A percentile compares a stretch with the other conserved stretches of the same genome.
Evolutionary conservation across 2,113 vertebrate species (phyloP).

Genomic region (Rostratula benghalensis): DNA sequence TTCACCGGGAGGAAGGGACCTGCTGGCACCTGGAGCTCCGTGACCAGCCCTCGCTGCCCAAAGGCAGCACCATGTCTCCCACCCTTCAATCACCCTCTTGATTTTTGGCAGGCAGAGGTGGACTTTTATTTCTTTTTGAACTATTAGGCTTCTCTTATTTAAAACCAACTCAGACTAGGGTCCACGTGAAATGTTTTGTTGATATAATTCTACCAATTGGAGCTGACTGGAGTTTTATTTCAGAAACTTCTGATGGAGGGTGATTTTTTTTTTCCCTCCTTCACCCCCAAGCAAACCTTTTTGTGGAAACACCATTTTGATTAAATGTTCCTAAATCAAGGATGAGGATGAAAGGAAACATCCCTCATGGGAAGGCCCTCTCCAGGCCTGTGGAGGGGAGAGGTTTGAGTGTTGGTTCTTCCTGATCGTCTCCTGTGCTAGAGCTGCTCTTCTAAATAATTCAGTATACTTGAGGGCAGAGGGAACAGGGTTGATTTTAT

Average conservation of each 20-base stretch:
- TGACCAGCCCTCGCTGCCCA: fast-evolving
- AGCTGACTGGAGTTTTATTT: background rate
- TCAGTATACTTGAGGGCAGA: background rate
- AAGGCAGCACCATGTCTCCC: background rate
- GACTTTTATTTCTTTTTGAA: background rate
- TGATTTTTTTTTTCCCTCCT: background rate
- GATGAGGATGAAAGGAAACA: background rate
- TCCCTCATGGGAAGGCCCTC: background rate
- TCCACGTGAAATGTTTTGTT: background rate
- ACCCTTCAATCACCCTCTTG: background rate
- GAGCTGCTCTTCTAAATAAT: background rate
- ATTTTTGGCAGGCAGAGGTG: background rate
- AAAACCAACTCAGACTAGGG: background rate
- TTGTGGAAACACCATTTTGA: background rate
- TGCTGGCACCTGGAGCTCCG: fast-evolving
- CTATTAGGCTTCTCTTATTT: background rate
- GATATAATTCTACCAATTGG: background rate
- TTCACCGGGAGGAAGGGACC: background rate
- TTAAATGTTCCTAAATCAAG: background rate
- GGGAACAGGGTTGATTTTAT: background rate
- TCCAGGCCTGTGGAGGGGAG: background rate
- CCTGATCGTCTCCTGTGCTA: background rate
- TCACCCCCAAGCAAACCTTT: background rate
- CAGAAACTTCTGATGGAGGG: background rate
- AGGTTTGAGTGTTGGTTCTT: background rate